Conservation (phyloP, 1,140 invertebrate genomes). For the Heterodera carotae region DNA sequence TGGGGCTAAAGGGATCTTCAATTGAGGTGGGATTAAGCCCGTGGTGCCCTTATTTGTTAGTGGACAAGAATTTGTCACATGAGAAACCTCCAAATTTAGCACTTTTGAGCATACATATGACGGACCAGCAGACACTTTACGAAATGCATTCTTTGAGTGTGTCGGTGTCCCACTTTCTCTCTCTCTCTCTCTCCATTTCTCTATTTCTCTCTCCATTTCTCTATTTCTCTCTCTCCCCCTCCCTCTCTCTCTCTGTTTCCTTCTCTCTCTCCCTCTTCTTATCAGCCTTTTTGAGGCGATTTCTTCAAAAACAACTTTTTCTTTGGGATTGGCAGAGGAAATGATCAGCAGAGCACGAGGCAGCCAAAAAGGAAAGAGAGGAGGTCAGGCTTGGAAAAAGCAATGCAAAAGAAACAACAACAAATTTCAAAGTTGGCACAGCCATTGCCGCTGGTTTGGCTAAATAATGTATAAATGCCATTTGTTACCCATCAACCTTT, state of each 20-base stretch:
- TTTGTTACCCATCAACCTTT: too few species aligned
- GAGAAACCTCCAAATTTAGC: too few species aligned
- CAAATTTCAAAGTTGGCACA: background rate
- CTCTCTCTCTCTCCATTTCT: too few species aligned
- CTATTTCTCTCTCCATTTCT: too few species aligned
- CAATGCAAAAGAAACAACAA: background rate
- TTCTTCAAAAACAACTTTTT: constrained; percentile 15
- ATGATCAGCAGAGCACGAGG: background rate
- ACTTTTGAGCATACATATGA: background rate
- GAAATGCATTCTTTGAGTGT: background rate
- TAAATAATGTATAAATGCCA: too few species aligned
- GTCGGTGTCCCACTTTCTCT: background rate
- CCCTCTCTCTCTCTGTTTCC: background rate
- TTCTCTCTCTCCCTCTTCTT: background rate
- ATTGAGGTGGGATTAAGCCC: too few species aligned
- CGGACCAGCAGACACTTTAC: background rate
- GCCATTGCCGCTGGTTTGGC: background rate
- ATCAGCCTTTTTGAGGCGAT: background rate
- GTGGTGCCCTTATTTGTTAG: too few species aligned
- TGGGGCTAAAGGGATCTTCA: too few species aligned
- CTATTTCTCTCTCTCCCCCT: background rate
- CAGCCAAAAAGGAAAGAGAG: background rate
- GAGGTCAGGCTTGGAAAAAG: background rate
- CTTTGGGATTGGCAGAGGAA: background rate
- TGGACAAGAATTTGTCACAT: too few species aligned